These are phyloP conservation scores for Clusia tigrina DNA, from an alignment of 2,888 invertebrate species.

Conservation along the genomic window DNA sequence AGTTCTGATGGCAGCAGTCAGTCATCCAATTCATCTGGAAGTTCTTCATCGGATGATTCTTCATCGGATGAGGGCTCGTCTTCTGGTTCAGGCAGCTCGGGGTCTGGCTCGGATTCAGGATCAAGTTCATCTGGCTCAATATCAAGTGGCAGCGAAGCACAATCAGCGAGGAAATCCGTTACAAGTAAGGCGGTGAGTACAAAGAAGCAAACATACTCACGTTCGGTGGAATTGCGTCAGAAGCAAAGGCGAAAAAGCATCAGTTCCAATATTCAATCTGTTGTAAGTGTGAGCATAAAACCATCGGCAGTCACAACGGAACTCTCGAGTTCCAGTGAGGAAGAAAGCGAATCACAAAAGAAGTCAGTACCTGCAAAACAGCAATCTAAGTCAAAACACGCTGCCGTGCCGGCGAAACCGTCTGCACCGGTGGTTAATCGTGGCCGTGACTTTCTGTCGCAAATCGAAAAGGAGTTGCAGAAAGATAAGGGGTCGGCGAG, in stretches of 20 bases:
- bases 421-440: conserved; percentile 67
- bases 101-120: conserved; percentile 38
- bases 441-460: conserved; percentile 50
- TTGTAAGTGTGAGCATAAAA: conserved; percentile 30
- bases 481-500: conserved; percentile 67
- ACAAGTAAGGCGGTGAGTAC: conserved; percentile 38
- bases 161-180: conserved; percentile 41
- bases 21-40: conserved; percentile 55
- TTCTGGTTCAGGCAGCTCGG: conserved; percentile 44
- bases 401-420: conserved; percentile 27
- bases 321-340: conserved; percentile 46
- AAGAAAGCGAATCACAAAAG: conserved; percentile 34
- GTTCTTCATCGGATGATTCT: conserved; percentile 56
- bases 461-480: conserved; percentile 77
- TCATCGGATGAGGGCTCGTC: conserved; percentile 51
- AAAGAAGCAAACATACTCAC: conserved; percentile 55
- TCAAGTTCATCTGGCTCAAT: conserved; percentile 31
- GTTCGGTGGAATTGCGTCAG: conserved; percentile 53
- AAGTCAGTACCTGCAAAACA: conserved; percentile 51
- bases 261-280: conserved; percentile 40
- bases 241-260: conserved; percentile 50
- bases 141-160: conserved; percentile 25
- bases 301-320: conserved; percentile 36
- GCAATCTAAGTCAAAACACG: conserved; percentile 50
- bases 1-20: conserved; percentile 41